phyloP scores from a whole-genome alignment of 2,113 vertebrate genomes.

The Passerina amoena region DNA sequence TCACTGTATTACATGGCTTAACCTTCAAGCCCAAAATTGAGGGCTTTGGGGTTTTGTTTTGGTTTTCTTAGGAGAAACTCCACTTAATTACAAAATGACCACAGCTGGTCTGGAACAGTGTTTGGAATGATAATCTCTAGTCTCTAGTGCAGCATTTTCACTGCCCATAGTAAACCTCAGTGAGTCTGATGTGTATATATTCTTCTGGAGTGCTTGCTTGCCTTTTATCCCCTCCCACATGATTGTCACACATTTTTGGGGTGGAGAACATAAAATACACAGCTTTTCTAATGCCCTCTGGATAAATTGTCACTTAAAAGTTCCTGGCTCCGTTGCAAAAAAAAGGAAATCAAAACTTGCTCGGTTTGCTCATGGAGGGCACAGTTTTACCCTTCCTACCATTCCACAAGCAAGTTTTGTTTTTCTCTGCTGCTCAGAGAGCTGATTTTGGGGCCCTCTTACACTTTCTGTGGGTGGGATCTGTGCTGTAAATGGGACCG shows the following conservation, averaged over 20 bases:
- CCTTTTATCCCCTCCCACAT: neutral
- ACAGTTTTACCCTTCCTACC: neutral
- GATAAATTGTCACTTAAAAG: neutral
- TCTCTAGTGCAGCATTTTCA: neutral
- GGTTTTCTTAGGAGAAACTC: neutral
- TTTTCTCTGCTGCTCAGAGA: neutral
- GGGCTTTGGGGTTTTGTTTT: neutral
- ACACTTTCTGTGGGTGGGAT: rapidly evolving
- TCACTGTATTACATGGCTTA: neutral
- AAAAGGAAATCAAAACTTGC: neutral
- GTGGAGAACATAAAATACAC: neutral
- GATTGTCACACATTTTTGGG: neutral
- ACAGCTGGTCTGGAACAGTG: neutral
- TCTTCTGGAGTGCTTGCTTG: neutral
- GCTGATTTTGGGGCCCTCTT: neutral
- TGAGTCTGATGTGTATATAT: neutral
- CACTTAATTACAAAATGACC: neutral
- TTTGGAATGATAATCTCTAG: neutral
- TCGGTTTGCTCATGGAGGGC: neutral
- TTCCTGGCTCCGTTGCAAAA: neutral
- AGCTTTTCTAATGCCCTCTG: neutral
- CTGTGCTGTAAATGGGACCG: neutral
- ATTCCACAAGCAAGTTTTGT: neutral
- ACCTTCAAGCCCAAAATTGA: neutral
- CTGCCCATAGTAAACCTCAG: neutral